Evolutionary conservation across 2,888 invertebrate species (phyloP).

Genomic region (Blera fallax): DNA sequence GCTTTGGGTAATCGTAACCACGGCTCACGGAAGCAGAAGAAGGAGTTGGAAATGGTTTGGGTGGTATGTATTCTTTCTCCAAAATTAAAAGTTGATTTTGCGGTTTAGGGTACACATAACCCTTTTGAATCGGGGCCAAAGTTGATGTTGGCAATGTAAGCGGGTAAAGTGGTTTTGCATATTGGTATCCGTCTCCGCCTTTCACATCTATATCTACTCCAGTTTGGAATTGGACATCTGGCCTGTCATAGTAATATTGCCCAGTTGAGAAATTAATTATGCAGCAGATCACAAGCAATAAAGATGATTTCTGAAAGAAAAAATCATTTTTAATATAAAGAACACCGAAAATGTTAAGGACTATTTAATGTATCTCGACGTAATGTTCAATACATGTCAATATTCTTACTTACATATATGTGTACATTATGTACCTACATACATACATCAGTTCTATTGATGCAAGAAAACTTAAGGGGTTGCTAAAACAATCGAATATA

Average conservation of each 20-base stretch:
- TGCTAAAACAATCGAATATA: too few species aligned
- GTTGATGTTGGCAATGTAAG: neutral
- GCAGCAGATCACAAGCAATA: conserved; percentile 16
- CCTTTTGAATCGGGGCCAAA: neutral
- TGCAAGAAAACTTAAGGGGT: too few species aligned
- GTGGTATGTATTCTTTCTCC: neutral
- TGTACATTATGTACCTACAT: too few species aligned
- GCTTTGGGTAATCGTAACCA: conserved; percentile 34
- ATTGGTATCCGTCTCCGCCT: conserved; percentile 7
- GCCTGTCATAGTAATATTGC: conserved; percentile 37
- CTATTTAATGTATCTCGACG: too few species aligned
- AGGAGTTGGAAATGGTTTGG: neutral
- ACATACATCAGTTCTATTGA: too few species aligned
- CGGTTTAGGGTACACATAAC: conserved; percentile 20
- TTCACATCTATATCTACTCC: neutral
- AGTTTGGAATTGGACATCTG: conserved; percentile 3
- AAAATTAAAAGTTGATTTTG: neutral
- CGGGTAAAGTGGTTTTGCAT: conserved; percentile 16
- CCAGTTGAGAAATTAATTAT: neutral
- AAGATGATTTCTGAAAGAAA: conserved; percentile 20
- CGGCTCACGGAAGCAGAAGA: neutral
- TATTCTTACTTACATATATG: too few species aligned
- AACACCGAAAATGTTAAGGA: too few species aligned
- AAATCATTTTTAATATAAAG: too few species aligned
- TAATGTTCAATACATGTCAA: too few species aligned